Base-by-base conservation (phyloP, 1,140 invertebrate species). In the Rhagoletis zephyria region DNA sequence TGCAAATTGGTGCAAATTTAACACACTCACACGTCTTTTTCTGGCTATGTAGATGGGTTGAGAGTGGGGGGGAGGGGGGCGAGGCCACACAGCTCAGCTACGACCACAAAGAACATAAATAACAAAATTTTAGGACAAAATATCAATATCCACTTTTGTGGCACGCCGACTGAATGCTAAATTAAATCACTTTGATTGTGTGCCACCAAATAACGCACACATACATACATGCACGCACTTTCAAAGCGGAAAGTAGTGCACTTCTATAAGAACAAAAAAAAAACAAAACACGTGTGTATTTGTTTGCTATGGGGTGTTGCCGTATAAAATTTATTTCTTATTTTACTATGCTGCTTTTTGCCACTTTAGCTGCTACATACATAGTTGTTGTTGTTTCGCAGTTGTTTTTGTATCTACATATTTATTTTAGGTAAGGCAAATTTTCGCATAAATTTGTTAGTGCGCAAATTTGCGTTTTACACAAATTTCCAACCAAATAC, bases 101-200 rank as follows among this genome's bases (percentile, higher is more conserved):
- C 86, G 63, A 64, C 42, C 81, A 87, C 61, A 88, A 88, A 86
- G 48, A 51, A 87, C 86, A 88, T 88, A 88, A 88, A 88, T 88
- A 87, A 87, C 85, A 87, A 67, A 70, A 85, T 85, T 87, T 87
- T 67, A 87, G 87, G 74, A 88, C 87, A 88, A 88, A 88, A 88
- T 88, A 88, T 88, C 87, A 88, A 88, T 88, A 88, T 88, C 87
- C 87, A 88, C 87, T 88, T 88, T 88, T 87, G 87, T 87, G 86
- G 86, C 61, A 88, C 86, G 87, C 87, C 67, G 60, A 85, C 86
- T 48, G 86, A 87, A 88, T 88, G 59, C 74, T 42, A 88, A 88
- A 87, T 88, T 40, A 51, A 56, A 12, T 56, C 42, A 59, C 16
- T 81, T 81, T 56, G 74, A 14, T 16, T 48, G 12, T 14, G 51